Percentiles rank a stretch among this genome's conserved stretches.
Conservation (phyloP, 2,888 invertebrate species). For the Apoderus coryli region DNA sequence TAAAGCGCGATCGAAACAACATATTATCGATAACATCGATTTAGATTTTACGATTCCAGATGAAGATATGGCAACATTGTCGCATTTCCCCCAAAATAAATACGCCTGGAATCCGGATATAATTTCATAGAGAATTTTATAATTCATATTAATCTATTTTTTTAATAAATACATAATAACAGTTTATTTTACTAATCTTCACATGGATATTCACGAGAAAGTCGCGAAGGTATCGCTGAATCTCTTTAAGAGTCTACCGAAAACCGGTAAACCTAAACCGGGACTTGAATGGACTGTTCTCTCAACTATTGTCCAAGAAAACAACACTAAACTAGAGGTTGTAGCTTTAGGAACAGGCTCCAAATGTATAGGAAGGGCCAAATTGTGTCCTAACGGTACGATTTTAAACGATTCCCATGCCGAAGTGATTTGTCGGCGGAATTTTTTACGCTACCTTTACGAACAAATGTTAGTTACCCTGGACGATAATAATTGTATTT, state of each 20-base stretch:
- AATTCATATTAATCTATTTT: too few species aligned
- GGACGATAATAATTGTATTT: constrained; percentile 13
- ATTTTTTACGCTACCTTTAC: constrained; percentile 64
- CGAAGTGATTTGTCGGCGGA: constrained; percentile 73
- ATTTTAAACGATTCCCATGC: constrained; percentile 85
- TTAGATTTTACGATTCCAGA: constrained; percentile 42
- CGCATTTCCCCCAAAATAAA: constrained; percentile 30
- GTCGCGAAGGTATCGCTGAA: constrained; percentile 45
- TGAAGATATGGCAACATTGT: constrained; percentile 38
- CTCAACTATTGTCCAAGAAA: constrained; percentile 50
- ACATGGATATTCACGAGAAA: constrained; percentile 22
- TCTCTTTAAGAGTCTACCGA: constrained; percentile 48
- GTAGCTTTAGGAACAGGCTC: constrained; percentile 83
- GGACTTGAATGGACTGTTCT: constrained; percentile 70
- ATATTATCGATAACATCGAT: constrained; percentile 43
- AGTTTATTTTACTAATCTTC: too few species aligned
- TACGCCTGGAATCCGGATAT: constrained; percentile 43
- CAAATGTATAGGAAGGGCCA: constrained; percentile 69
- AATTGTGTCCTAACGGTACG: constrained; percentile 50
- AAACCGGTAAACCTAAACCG: constrained; percentile 62
- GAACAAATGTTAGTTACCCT: constrained; percentile 32
- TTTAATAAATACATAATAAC: too few species aligned
- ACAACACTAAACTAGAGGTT: constrained; percentile 36
- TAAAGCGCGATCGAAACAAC: constrained; percentile 41
- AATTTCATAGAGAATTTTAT: constrained; percentile 31